phyloP scores from a whole-genome alignment of 2,113 vertebrate species.

The Brachyhypopomus occidentalis region DNA sequence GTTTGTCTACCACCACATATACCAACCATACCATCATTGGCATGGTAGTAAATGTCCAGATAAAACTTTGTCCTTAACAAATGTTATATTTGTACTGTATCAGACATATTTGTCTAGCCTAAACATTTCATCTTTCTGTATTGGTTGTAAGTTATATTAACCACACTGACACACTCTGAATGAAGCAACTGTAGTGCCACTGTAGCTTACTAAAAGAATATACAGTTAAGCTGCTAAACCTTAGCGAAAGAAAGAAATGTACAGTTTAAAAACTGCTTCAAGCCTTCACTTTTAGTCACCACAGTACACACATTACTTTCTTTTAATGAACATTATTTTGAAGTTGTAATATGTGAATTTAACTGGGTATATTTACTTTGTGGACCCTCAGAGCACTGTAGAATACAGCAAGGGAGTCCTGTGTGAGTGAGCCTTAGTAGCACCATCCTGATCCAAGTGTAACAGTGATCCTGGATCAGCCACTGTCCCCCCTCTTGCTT shows the following conservation, averaged over 20 bases:
- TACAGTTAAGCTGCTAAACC: neutral
- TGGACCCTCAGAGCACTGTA: conserved; percentile 2
- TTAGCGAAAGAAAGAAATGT: neutral
- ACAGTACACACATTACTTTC: neutral
- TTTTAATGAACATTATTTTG: neutral
- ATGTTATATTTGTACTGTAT: neutral
- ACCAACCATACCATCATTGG: too few species aligned
- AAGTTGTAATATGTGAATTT: neutral
- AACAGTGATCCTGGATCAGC: neutral
- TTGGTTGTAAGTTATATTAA: too few species aligned
- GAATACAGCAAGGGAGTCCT: conserved; percentile 22
- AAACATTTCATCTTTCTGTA: neutral
- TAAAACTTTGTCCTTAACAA: neutral
- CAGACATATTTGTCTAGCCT: neutral
- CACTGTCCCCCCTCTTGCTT: neutral
- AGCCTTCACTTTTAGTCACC: neutral
- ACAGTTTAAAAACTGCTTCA: neutral
- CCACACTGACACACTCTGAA: too few species aligned
- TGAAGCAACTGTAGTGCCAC: too few species aligned
- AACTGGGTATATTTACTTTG: neutral
- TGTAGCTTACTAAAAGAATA: neutral
- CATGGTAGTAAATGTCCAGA: neutral
- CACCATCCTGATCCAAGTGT: conserved; percentile 21
- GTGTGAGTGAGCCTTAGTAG: conserved; percentile 26
- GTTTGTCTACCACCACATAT: neutral